These are phyloP conservation scores for Lepus townsendii DNA, from an alignment of 2,797 vertebrate species.

Conservation along the genomic window DNA sequence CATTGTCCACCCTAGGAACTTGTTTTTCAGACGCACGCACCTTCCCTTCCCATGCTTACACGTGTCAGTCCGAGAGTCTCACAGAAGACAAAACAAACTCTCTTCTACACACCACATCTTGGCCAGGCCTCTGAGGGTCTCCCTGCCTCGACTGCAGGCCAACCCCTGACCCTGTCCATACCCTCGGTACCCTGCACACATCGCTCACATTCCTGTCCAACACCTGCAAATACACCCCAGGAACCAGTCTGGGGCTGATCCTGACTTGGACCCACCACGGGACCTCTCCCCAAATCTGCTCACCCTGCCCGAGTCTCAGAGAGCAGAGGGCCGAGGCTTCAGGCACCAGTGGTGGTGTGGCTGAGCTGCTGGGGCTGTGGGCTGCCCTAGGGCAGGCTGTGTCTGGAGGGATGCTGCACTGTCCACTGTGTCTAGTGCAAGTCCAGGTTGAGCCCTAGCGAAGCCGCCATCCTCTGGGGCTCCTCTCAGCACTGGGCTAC, in stretches of 20 bases:
- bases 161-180: neutral
- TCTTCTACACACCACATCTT: too few relatives aligned
- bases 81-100: neutral
- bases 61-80: neutral
- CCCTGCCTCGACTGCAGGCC: neutral
- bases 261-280: neutral
- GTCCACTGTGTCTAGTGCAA: neutral
- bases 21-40: neutral
- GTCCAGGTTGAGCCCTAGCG: too few relatives aligned
- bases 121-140: neutral
- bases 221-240: fast-evolving
- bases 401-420: neutral
- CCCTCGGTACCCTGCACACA: neutral
- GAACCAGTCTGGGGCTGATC: neutral
- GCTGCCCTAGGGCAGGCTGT: neutral
- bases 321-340: neutral
- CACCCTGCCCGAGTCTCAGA: neutral
- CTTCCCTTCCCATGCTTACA: too few relatives aligned
- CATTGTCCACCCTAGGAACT: neutral
- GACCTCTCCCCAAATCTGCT: neutral
- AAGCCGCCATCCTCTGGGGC: neutral
- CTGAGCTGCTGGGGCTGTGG: too few relatives aligned
- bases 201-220: neutral
- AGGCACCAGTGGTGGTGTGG: neutral
- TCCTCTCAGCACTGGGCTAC: fast-evolving